Conservation (phyloP, 2,113 vertebrate species). For the Calcarius ornatus region DNA sequence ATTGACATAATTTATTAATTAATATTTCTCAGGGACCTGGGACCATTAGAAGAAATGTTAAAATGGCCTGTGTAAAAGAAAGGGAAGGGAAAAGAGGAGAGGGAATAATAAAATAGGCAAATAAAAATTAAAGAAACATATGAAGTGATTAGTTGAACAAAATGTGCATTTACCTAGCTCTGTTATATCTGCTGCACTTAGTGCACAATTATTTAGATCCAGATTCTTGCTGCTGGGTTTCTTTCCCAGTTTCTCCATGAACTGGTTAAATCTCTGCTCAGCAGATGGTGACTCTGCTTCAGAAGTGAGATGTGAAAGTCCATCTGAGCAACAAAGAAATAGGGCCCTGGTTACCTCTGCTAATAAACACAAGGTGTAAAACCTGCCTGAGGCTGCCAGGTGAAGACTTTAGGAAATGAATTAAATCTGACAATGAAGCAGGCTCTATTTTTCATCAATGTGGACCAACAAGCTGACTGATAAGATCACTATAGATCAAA, state of each 20-base stretch:
- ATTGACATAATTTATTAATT: neutral
- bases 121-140: neutral
- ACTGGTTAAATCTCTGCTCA: conserved; percentile 73
- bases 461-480: neutral
- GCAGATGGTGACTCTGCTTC: conserved; percentile 33
- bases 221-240: conserved; percentile 67
- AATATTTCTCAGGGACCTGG: neutral
- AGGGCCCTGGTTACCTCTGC: neutral
- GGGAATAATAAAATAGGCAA: neutral
- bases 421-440: neutral
- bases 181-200: conserved; percentile 74
- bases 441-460: neutral
- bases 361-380: neutral
- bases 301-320: neutral
- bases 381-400: neutral
- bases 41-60: neutral
- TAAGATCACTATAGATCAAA: neutral
- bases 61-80: neutral
- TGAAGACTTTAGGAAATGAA: neutral
- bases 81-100: neutral
- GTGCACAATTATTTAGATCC: conserved; percentile 77
- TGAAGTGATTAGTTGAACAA: neutral
- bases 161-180: conserved; percentile 75
- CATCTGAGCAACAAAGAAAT: conserved; percentile 39
- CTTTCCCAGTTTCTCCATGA: conserved; percentile 80